These are phyloP conservation scores for Campylorhamphus procurvoides DNA, from an alignment of 2,113 vertebrate genomes.

Conservation along the genomic window DNA sequence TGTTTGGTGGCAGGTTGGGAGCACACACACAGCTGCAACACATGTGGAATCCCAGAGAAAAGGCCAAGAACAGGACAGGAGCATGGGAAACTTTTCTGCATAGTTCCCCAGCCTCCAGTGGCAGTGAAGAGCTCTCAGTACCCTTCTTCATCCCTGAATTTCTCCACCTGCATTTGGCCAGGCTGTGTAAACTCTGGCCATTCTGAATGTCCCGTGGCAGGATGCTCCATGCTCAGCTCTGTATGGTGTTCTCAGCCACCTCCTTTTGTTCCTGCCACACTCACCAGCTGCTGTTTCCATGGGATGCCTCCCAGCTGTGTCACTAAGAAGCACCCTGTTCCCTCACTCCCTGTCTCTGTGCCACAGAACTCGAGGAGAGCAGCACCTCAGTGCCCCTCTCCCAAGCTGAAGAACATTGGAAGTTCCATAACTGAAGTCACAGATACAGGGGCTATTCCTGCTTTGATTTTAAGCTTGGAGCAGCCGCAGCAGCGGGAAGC, in stretches of 20 bases:
- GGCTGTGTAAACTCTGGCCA: neutral
- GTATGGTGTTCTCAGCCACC: neutral
- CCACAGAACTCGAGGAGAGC: fast-evolving
- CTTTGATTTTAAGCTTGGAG: neutral
- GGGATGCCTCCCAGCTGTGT: neutral
- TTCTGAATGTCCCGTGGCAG: neutral
- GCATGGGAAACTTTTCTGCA: neutral
- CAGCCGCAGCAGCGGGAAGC: fast-evolving
- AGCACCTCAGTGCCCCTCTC: neutral
- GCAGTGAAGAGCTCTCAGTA: neutral
- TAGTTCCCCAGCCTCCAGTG: neutral
- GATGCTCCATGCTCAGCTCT: neutral
- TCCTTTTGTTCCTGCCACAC: neutral
- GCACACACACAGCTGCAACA: fast-evolving
- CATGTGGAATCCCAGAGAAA: neutral
- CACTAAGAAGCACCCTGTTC: neutral
- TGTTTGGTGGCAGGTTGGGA: neutral
- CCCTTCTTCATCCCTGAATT: neutral
- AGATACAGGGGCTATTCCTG: neutral
- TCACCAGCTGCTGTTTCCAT: neutral
- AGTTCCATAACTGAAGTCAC: neutral
- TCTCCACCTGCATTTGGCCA: neutral
- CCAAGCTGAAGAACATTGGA: neutral
- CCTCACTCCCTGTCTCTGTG: neutral
- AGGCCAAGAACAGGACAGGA: neutral